Percentiles rank a stretch among this genome's conserved stretches.
Conservation (phyloP, 1,140 invertebrate species). For the Chionoecetes opilio region DNA sequence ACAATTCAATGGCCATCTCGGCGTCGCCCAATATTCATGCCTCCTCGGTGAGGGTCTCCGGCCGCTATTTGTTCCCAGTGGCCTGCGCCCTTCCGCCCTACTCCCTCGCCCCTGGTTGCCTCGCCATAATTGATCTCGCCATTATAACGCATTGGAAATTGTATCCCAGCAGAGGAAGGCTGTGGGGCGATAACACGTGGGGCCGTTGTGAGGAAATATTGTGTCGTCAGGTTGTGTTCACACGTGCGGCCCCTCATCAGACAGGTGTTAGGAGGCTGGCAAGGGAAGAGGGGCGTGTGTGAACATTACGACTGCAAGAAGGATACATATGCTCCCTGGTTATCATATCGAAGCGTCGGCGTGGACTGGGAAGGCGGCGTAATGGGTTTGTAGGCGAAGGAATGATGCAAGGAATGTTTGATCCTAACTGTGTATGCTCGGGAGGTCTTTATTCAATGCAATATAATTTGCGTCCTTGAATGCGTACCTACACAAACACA, state of each 20-base stretch:
- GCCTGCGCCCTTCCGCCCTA: no score
- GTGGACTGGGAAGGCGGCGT: not conserved
- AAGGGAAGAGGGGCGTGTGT: not conserved
- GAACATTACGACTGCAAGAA: not conserved
- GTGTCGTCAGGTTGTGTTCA: constrained; percentile 3
- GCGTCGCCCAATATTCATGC: no score
- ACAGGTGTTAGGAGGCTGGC: not conserved
- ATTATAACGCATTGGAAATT: not conserved
- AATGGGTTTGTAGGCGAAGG: not conserved
- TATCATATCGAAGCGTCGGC: not conserved
- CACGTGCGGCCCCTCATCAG: not conserved
- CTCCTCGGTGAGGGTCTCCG: no score
- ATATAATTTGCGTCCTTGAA: no score
- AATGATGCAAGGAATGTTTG: not conserved
- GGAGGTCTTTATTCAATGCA: no score
- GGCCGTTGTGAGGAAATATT: not conserved
- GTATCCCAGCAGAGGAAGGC: not conserved
- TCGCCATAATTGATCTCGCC: not conserved
- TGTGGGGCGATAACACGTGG: not conserved
- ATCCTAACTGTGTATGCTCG: no score
- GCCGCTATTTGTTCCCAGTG: no score
- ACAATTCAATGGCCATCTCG: no score
- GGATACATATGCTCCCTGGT: not conserved
- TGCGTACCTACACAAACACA: not conserved
- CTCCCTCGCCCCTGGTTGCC: not conserved